Percentiles rank a stretch among this genome's conserved stretches.
phyloP scores from a whole-genome alignment of 2,888 invertebrate species.

The Tholera decimalis region DNA sequence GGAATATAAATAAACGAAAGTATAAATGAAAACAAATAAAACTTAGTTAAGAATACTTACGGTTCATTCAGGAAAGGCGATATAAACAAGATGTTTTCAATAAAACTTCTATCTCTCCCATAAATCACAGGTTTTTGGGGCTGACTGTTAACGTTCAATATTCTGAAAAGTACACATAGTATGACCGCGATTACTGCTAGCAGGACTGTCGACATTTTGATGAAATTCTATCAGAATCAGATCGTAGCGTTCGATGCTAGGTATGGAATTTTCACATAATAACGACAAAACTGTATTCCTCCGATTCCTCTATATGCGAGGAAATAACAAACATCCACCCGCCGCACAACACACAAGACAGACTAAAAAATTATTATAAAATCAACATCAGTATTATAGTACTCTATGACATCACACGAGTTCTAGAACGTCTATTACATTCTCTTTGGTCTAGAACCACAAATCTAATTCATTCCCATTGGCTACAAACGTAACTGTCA shows the following conservation, averaged over 20 bases:
- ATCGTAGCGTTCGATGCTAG: conserved; percentile 55
- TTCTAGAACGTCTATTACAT: conserved; percentile 16
- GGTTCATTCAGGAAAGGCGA: conserved; percentile 95
- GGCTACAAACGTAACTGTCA: background rate
- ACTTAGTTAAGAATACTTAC: conserved; percentile 92
- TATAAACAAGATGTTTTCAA: conserved; percentile 95
- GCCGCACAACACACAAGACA: conserved; percentile 64
- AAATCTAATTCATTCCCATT: conserved; percentile 7
- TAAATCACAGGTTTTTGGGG: conserved; percentile 95
- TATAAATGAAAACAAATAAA: conserved; percentile 30
- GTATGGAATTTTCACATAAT: conserved; percentile 81
- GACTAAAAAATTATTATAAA: conserved; percentile 54
- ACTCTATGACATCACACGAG: no score
- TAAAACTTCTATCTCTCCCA: conserved; percentile 94
- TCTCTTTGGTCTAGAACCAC: conserved; percentile 38
- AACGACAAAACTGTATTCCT: conserved; percentile 73
- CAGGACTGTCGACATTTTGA: conserved; percentile 95
- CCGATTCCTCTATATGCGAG: conserved; percentile 64
- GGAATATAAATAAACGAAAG: conserved; percentile 40
- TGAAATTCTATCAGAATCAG: conserved; percentile 56
- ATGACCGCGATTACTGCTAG: conserved; percentile 96
- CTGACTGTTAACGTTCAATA: conserved; percentile 96
- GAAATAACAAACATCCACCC: conserved; percentile 68
- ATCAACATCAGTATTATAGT: no score
- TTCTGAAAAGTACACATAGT: conserved; percentile 95